Evolutionary conservation across 2,888 invertebrate species (phyloP).

Genomic region (Dyspetes luteomarginatus): DNA sequence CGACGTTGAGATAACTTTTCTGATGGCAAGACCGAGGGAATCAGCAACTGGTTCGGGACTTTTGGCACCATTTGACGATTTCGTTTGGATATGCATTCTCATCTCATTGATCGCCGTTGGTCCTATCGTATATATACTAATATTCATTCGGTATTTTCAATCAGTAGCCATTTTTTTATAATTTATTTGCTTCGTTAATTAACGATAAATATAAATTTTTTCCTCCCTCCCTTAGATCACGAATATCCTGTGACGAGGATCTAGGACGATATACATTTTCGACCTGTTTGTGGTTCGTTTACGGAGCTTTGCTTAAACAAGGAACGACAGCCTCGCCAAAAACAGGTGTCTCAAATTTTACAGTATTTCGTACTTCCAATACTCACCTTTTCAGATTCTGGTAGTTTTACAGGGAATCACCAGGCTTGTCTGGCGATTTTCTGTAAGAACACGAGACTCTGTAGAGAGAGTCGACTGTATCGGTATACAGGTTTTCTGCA

Average conservation of each 20-base stretch:
- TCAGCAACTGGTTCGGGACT: conserved; percentile 93
- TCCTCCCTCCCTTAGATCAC: conserved; percentile 77
- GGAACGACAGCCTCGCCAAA: conserved; percentile 92
- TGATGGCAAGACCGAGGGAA: conserved; percentile 91
- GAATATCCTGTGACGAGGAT: conserved; percentile 86
- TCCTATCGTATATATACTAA: conserved; percentile 90
- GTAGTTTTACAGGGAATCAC: no score
- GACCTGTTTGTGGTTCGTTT: conserved; percentile 94
- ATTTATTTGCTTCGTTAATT: no score
- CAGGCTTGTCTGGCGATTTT: no score
- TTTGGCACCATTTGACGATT: conserved; percentile 90
- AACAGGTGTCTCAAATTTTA: conserved; percentile 86
- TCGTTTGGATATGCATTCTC: conserved; percentile 90
- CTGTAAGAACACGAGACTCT: no score
- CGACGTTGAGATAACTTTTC: conserved; percentile 91
- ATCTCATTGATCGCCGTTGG: conserved; percentile 90
- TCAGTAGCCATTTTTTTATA: not conserved
- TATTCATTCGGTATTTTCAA: conserved; percentile 85
- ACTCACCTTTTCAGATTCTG: not conserved
- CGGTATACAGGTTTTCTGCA: no score
- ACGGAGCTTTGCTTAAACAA: conserved; percentile 94
- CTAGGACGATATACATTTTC: conserved; percentile 86
- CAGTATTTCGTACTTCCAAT: not conserved
- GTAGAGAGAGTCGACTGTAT: no score
- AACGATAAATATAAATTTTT: no score